Evolutionary conservation across 1,140 invertebrate genomes (phyloP).

Genomic region (Adoxophyes honmai): DNA sequence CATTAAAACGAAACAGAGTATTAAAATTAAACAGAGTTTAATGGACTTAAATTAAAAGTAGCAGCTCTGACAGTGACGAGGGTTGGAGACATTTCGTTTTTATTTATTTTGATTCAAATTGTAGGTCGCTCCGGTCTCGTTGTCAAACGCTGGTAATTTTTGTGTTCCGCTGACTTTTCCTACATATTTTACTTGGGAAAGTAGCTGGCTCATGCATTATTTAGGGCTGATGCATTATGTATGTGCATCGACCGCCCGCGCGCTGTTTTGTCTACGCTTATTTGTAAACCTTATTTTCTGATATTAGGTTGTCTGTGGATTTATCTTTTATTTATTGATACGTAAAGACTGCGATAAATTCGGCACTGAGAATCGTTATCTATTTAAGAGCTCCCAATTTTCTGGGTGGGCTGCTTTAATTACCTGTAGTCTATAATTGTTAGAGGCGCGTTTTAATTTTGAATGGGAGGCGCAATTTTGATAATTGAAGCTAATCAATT

Average conservation of each 20-base stretch:
- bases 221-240: constrained; percentile 35
- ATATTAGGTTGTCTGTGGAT: constrained; percentile 7
- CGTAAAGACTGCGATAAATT: neutral
- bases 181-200: constrained; percentile 12
- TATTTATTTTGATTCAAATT: constrained; percentile 16
- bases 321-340: constrained; percentile 6
- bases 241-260: constrained; percentile 24
- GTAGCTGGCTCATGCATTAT: constrained; percentile 22
- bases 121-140: constrained; percentile 6
- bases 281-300: constrained; percentile 23
- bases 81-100: constrained; percentile 19
- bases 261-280: constrained; percentile 18
- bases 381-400: neutral
- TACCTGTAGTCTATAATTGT: too few species aligned
- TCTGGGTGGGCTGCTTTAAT: neutral
- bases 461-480: neutral
- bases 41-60: constrained; percentile 41
- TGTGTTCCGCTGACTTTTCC: constrained; percentile 9
- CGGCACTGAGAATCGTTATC: neutral
- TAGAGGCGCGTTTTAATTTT: neutral
- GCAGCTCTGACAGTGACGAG: constrained; percentile 35
- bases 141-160: constrained; percentile 14
- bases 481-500: neutral
- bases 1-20: constrained; percentile 4
- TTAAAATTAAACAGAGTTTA: constrained; percentile 23